Percentiles rank a stretch among this genome's conserved stretches.
Conservation (phyloP, 2,888 invertebrate species). For the Hirtodrosophila trivittata region DNA sequence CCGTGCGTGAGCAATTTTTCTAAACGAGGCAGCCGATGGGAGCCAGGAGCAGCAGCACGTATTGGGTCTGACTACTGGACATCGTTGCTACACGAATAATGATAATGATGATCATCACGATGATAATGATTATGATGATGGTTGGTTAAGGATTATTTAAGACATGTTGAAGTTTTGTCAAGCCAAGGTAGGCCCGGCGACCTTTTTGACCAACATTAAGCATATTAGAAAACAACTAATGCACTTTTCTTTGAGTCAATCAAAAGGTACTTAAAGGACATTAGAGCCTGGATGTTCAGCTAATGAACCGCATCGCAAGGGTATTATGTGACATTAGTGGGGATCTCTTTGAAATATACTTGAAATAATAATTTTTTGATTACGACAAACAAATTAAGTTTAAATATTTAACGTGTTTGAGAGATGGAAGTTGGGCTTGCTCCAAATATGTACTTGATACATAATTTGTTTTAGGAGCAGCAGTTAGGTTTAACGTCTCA, state of each 20-base stretch:
- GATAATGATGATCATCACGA: slow-evolving; percentile 28
- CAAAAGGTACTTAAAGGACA: slow-evolving; percentile 32
- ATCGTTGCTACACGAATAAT: slow-evolving; percentile 28
- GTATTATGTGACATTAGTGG: slow-evolving; percentile 26
- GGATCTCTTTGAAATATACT: background rate
- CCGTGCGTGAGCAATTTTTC: slow-evolving; percentile 75
- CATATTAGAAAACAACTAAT: slow-evolving; percentile 54
- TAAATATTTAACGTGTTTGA: no score
- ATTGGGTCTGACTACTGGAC: slow-evolving; percentile 33
- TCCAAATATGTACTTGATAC: no score
- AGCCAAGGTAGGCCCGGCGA: slow-evolving; percentile 21
- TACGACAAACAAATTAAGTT: no score
- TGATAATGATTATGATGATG: slow-evolving; percentile 26
- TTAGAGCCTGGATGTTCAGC: slow-evolving; percentile 18
- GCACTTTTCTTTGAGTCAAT: slow-evolving; percentile 32
- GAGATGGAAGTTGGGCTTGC: no score
- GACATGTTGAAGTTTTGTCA: slow-evolving; percentile 25
- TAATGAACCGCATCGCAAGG: slow-evolving; percentile 44
- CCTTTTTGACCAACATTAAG: slow-evolving; percentile 49
- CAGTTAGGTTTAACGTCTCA: no score
- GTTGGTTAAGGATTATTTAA: slow-evolving; percentile 36
- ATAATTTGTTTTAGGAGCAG: no score
- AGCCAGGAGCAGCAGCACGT: slow-evolving; percentile 52
- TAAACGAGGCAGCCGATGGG: slow-evolving; percentile 53
- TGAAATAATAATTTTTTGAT: no score